Conservation (phyloP, 2,888 invertebrate species). For the Julus scanicus region DNA sequence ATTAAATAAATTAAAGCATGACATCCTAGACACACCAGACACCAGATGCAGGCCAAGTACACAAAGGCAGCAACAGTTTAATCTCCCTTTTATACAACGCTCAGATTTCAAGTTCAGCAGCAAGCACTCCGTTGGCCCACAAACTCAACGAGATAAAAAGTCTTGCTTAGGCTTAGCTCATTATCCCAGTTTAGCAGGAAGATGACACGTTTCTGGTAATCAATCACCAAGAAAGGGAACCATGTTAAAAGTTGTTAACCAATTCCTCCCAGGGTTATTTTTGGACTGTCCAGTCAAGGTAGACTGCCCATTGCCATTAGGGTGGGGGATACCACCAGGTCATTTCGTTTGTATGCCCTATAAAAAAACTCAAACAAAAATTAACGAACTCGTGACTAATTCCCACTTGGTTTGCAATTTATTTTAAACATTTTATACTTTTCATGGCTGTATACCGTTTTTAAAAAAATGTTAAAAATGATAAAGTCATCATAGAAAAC, state of each 20-base stretch:
- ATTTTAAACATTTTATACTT: too few species aligned
- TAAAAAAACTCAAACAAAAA: too few species aligned
- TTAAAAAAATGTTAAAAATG: not conserved
- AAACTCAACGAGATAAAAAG: not conserved
- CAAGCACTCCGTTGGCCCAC: not conserved
- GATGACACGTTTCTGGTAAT: slow-evolving; percentile 20
- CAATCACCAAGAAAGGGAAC: slow-evolving; percentile 1
- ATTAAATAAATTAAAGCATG: too few species aligned
- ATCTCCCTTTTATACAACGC: not conserved
- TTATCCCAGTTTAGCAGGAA: not conserved
- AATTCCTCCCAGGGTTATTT: not conserved
- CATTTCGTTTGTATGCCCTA: too few species aligned
- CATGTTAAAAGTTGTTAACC: not conserved
- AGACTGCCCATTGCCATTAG: not conserved
- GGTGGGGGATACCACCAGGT: not conserved
- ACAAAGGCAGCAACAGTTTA: not conserved
- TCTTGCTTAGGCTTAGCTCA: not conserved
- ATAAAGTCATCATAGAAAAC: not conserved
- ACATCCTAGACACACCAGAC: not conserved
- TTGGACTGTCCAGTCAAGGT: slow-evolving; percentile 5
- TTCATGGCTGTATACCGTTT: too few species aligned
- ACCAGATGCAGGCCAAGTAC: not conserved
- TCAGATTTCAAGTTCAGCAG: slow-evolving; percentile 12
- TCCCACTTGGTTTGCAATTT: too few species aligned
- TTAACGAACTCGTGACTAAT: too few species aligned